These are phyloP conservation scores for Diacarnus erythraeanus DNA, from an alignment of 37 sponge, comb jelly and placozoan species.

Conservation along the genomic window DNA sequence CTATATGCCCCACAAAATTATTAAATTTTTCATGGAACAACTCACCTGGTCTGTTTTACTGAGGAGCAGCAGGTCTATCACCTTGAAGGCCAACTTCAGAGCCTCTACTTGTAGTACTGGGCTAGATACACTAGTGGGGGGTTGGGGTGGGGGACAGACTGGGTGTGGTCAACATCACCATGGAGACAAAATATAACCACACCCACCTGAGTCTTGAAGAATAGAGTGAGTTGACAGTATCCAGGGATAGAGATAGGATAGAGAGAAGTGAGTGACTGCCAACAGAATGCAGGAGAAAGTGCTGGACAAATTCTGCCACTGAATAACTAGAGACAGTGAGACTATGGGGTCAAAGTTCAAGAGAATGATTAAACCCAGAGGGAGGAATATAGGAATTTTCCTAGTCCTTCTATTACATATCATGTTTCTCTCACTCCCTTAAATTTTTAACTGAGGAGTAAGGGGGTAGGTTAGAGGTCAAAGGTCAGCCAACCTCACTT, in stretches of 20 bases:
- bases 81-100: slow-evolving; percentile 37
- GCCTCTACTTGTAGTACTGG: slow-evolving; percentile 29
- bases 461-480: not conserved
- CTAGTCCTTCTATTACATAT: no score
- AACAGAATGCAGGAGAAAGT: slow-evolving; percentile 38
- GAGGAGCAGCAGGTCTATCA: slow-evolving; percentile 48
- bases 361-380: no score
- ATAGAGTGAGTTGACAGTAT: slow-evolving; percentile 37
- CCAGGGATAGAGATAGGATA: slow-evolving; percentile 48
- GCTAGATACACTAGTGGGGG: slow-evolving; percentile 1
- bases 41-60: slow-evolving; percentile 28
- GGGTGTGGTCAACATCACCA: not conserved
- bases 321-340: not conserved
- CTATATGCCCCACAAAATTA: not conserved
- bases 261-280: slow-evolving; percentile 44
- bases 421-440: no score
- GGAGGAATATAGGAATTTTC: no score
- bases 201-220: not conserved
- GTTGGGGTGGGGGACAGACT: not conserved
- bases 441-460: no score
- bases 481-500: not conserved
- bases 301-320: slow-evolving; percentile 23
- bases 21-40: not conserved
- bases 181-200: not conserved
- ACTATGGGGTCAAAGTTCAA: no score